phyloP scores from a whole-genome alignment of 2,797 vertebrate genomes.

The Coracias cyanogaster region DNA sequence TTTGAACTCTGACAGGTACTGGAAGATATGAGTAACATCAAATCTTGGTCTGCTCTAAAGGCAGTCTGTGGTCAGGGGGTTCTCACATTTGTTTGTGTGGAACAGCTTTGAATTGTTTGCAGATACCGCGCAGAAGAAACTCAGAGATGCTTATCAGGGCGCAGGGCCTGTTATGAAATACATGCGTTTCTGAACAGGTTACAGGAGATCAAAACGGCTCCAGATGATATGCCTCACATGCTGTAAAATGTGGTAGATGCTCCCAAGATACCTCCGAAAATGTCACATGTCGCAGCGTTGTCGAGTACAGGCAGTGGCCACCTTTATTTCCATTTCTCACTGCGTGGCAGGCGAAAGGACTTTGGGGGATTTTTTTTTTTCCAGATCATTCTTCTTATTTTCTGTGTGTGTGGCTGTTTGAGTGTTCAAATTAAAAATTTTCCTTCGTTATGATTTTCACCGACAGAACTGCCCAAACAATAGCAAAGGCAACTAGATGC shows the following conservation, averaged over 20 bases:
- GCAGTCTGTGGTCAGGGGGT: constrained; percentile 87
- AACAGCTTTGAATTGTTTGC: constrained; percentile 82
- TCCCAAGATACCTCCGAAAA: constrained; percentile 52
- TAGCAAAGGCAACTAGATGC: neutral
- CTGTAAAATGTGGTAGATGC: constrained; percentile 58
- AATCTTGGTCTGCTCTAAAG: constrained; percentile 79
- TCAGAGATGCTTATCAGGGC: constrained; percentile 75
- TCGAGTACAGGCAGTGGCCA: constrained; percentile 38
- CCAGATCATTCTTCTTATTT: neutral
- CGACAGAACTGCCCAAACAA: neutral
- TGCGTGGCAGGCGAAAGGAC: neutral
- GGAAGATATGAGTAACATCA: constrained; percentile 93
- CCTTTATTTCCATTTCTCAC: constrained; percentile 59
- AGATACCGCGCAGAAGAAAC: constrained; percentile 69
- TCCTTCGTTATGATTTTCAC: neutral
- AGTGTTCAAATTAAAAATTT: constrained; percentile 24
- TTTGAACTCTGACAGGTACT: constrained; percentile 89
- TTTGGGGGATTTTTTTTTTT: constrained; percentile 46
- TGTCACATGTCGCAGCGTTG: neutral
- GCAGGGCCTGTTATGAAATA: constrained; percentile 74
- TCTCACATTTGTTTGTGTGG: constrained; percentile 79
- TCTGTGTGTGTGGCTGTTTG: neutral
- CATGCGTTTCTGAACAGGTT: constrained; percentile 70
- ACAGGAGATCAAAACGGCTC: constrained; percentile 67
- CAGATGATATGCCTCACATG: constrained; percentile 57